Evolutionary conservation across 2,113 vertebrate species (phyloP).

Genomic region (Brachypteracias leptosomus): DNA sequence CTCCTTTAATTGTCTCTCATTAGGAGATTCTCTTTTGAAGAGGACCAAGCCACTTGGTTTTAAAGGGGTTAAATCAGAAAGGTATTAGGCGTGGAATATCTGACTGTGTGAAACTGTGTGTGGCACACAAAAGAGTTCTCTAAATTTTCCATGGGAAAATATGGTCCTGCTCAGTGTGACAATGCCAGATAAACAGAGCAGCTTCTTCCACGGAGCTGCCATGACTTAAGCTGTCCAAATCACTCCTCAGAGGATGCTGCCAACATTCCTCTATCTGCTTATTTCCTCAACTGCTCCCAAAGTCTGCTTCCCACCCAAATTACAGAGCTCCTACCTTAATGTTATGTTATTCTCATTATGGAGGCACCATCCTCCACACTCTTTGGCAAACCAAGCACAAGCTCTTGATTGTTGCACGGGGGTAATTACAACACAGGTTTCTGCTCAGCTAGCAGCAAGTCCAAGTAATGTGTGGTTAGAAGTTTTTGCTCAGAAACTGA

Average conservation of each 20-base stretch:
- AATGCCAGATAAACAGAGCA: not conserved
- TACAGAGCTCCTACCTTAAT: not conserved
- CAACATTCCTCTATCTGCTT: not conserved
- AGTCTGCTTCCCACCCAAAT: not conserved
- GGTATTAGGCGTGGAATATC: not conserved
- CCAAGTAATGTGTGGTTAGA: not conserved
- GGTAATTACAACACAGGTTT: not conserved
- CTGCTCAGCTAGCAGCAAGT: not conserved
- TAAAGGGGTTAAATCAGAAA: not conserved
- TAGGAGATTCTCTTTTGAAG: rapidly evolving
- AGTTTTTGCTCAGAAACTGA: not conserved
- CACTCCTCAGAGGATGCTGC: not conserved
- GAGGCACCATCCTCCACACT: not conserved
- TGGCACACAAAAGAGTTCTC: not conserved
- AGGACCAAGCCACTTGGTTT: not conserved
- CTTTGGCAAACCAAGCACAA: not conserved
- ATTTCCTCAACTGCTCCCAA: not conserved
- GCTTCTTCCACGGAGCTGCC: not conserved
- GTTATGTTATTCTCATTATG: not conserved
- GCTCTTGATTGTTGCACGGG: not conserved
- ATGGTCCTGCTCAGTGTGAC: not conserved
- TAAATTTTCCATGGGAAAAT: not conserved
- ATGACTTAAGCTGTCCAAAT: not conserved
- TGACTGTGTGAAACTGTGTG: rapidly evolving
- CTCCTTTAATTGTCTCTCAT: not conserved